Percentiles rank a stretch among this genome's conserved stretches.
Evolutionary conservation across 2,888 invertebrate species (phyloP).

Genomic region (Lamellibrachia columna): DNA sequence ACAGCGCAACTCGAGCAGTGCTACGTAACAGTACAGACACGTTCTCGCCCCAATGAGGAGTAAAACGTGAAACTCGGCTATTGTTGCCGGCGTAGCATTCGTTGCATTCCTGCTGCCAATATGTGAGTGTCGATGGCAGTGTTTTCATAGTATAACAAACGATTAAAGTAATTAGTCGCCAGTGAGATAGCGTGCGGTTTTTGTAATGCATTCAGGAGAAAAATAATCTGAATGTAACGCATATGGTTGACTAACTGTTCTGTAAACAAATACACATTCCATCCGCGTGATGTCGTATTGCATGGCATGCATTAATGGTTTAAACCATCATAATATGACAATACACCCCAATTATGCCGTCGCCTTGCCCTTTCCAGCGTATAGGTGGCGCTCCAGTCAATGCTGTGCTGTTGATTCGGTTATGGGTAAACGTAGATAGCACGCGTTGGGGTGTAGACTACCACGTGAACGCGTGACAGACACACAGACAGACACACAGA

Average conservation of each 20-base stretch:
- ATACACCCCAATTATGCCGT: background rate
- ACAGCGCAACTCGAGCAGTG: background rate
- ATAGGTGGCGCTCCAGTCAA: background rate
- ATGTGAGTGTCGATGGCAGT: background rate
- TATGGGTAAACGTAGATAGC: too few relatives aligned
- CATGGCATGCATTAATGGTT: background rate
- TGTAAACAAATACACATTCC: background rate
- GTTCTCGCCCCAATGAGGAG: background rate
- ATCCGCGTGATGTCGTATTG: background rate
- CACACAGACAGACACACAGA: too few relatives aligned
- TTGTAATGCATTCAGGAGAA: background rate
- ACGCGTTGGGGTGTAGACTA: too few relatives aligned
- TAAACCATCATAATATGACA: background rate
- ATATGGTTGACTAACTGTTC: background rate
- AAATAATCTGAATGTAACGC: background rate
- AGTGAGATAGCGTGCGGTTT: background rate
- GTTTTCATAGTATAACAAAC: background rate
- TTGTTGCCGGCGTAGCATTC: conserved; percentile 4
- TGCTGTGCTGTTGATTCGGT: background rate
- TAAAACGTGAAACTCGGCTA: background rate
- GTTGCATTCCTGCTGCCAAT: background rate
- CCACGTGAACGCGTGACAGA: too few relatives aligned
- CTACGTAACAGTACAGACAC: background rate
- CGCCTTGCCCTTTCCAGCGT: background rate
- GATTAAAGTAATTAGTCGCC: background rate